phyloP scores from a whole-genome alignment of 2,888 invertebrate species.

The Plemyria rubiginata region DNA sequence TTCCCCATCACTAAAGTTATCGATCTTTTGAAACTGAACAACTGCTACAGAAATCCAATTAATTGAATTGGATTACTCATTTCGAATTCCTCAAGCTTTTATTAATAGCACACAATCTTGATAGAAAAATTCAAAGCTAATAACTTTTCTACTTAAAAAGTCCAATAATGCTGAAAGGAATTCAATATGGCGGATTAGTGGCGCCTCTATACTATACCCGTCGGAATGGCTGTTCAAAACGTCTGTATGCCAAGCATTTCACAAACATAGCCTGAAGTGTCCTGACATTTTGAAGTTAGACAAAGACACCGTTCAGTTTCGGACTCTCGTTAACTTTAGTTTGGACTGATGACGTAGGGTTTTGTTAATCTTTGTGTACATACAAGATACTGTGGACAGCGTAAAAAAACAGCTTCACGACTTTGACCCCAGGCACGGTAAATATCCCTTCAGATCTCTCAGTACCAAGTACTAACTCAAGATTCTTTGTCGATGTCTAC shows the following conservation, averaged over 20 bases:
- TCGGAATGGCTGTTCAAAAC: slow-evolving; percentile 18
- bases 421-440: too few species aligned
- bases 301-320: slow-evolving; percentile 16
- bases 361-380: not conserved
- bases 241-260: slow-evolving; percentile 13
- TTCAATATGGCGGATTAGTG: slow-evolving; percentile 22
- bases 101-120: not conserved
- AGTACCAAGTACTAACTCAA: too few species aligned
- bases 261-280: slow-evolving; percentile 18
- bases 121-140: slow-evolving; percentile 1
- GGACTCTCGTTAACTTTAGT: slow-evolving; percentile 12
- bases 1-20: not conserved
- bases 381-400: not conserved
- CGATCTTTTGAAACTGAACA: not conserved
- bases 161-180: slow-evolving; percentile 6
- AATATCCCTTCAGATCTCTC: too few species aligned
- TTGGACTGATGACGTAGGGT: slow-evolving; percentile 1
- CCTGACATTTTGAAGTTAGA: slow-evolving; percentile 13
- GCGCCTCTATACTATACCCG: slow-evolving; percentile 4
- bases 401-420: too few species aligned
- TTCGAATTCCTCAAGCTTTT: not conserved
- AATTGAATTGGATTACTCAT: not conserved
- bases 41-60: not conserved
- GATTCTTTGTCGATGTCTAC: too few species aligned
- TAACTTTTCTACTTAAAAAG: slow-evolving; percentile 2